Percentiles rank a stretch among this genome's conserved stretches.
Conservation (phyloP, 2,113 vertebrate species). For the Miniopterus natalensis region DNA sequence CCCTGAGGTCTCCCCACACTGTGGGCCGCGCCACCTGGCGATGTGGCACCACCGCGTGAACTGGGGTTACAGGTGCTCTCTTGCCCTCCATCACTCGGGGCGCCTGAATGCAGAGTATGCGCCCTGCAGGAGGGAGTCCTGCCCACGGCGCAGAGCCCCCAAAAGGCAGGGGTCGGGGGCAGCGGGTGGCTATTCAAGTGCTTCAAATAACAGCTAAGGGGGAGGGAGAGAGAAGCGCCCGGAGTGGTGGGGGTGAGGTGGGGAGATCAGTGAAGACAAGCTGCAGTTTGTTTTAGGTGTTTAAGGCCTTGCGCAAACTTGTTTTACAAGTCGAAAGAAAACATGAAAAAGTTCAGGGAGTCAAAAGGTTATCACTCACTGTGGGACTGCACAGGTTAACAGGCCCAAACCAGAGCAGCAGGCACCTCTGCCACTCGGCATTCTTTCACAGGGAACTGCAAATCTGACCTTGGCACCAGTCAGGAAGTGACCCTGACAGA, state of each 20-base stretch:
- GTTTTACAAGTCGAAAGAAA: slow-evolving; percentile 39
- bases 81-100: neutral
- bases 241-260: rapidly evolving
- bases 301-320: slow-evolving; percentile 40
- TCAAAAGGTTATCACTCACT: neutral
- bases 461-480: neutral
- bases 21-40: neutral
- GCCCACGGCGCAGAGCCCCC: neutral
- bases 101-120: rapidly evolving
- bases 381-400: neutral
- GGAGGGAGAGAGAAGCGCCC: neutral
- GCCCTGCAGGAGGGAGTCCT: neutral
- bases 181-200: neutral
- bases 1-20: neutral
- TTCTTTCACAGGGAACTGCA: neutral
- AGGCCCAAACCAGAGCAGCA: neutral
- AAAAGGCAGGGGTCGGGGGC: neutral
- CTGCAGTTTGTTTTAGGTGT: neutral
- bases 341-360: slow-evolving; percentile 32
- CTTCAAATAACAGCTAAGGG: neutral
- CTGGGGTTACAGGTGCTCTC: neutral
- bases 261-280: neutral
- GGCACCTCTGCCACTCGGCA: neutral
- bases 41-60: too few species aligned
- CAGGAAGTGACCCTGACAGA: neutral